These are phyloP conservation scores for Calameuta pallipes DNA, from an alignment of 2,888 invertebrate species.

Conservation along the genomic window DNA sequence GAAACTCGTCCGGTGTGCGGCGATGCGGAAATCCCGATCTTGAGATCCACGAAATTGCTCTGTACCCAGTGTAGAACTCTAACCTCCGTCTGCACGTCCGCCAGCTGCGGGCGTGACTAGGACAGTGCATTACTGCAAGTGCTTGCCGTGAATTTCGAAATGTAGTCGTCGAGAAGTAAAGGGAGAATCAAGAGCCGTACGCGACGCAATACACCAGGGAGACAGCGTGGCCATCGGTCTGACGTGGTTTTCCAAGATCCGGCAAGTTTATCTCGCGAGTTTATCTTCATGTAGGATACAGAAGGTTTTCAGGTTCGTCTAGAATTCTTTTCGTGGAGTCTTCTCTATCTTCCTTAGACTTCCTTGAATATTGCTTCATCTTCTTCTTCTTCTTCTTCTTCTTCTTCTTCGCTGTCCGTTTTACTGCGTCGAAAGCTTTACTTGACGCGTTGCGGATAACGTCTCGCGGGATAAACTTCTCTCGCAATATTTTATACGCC, in stretches of 20 bases:
- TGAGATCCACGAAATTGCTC: neutral
- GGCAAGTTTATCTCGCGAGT: conserved; percentile 31
- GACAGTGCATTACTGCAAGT: neutral
- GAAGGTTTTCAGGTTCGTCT: conserved; percentile 50
- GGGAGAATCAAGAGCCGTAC: neutral
- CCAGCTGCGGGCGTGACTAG: neutral
- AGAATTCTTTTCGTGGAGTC: neutral
- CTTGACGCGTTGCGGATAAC: conserved; percentile 24
- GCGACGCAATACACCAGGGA: neutral
- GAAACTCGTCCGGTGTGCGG: conserved; percentile 38
- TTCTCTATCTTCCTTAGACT: neutral
- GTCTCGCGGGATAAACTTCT: conserved; percentile 1
- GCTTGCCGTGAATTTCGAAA: neutral
- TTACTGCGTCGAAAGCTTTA: conserved; percentile 41
- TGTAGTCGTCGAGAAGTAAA: neutral
- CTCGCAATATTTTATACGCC: conserved; percentile 1
- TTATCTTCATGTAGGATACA: conserved; percentile 43
- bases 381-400: neutral
- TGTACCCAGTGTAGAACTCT: neutral
- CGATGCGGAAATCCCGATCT: conserved; percentile 9
- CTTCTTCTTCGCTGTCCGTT: neutral
- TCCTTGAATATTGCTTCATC: neutral
- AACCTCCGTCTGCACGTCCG: neutral
- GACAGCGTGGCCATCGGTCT: conserved; percentile 52
- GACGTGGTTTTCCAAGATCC: conserved; percentile 51